These are phyloP conservation scores for Brevipalpus yothersi DNA, from an alignment of 1,140 invertebrate genomes.

Conservation along the genomic window DNA sequence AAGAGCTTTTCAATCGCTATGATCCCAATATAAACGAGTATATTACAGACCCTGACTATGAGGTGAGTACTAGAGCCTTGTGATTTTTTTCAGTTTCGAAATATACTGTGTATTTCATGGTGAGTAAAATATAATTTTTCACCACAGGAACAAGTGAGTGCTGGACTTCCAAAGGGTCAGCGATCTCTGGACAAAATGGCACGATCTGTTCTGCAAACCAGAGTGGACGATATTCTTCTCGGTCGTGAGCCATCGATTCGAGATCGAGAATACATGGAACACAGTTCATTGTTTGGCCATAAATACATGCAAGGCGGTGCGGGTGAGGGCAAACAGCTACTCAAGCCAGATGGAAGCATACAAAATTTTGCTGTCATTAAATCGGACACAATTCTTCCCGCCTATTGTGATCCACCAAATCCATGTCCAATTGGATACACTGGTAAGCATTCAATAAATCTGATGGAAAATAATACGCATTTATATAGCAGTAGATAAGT, in stretches of 20 bases:
- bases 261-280: conserved; percentile 68
- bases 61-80: neutral
- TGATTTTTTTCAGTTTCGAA: no score
- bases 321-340: conserved; percentile 40
- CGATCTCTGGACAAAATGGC: neutral
- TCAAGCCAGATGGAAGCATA: conserved; percentile 31
- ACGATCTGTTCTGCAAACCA: neutral
- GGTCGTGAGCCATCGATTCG: conserved; percentile 29
- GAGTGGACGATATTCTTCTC: conserved; percentile 9
- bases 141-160: neutral
- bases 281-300: conserved; percentile 60
- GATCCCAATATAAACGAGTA: neutral
- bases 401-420: conserved; percentile 97
- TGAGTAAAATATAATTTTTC: no score
- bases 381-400: conserved; percentile 67
- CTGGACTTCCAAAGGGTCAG: neutral
- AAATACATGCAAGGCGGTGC: conserved; percentile 46
- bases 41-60: neutral
- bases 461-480: neutral
- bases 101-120: no score
- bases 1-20: neutral
- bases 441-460: conserved; percentile 17
- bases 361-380: conserved; percentile 47
- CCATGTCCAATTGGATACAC: conserved; percentile 55
- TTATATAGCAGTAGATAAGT: no score